Percentiles rank a stretch among this genome's conserved stretches.
Conservation (phyloP, 2,113 vertebrate species). For the Apteryx owenii region DNA sequence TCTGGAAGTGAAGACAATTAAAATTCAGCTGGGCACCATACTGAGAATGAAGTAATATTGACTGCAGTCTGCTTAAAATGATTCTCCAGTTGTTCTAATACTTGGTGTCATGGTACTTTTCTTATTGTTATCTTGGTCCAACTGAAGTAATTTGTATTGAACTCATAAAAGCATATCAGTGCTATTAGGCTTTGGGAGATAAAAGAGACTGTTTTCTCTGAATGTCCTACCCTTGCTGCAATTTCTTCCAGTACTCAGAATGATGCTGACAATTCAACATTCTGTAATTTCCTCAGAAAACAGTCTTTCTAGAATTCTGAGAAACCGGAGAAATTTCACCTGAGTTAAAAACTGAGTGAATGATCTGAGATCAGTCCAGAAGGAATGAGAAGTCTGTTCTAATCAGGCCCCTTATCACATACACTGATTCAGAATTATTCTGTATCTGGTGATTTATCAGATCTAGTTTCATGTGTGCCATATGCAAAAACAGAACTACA, state of each 20-base stretch:
- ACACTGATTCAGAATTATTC: not conserved
- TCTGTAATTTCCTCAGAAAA: not conserved
- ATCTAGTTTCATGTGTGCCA: not conserved
- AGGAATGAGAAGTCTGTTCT: not conserved
- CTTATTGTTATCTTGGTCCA: not conserved
- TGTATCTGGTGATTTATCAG: not conserved
- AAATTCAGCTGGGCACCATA: not conserved
- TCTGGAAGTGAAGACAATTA: not conserved
- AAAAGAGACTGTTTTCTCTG: not conserved
- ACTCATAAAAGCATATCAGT: not conserved
- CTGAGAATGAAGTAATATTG: not conserved
- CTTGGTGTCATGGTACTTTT: not conserved
- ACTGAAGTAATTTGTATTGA: not conserved
- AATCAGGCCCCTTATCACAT: fast-evolving
- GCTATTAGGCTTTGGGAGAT: not conserved
- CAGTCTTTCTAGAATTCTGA: not conserved
- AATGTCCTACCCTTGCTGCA: not conserved
- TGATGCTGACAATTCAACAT: not conserved
- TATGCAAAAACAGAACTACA: not conserved
- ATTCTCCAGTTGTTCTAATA: not conserved
- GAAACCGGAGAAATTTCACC: not conserved
- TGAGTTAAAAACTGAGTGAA: not conserved
- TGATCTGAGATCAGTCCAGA: not conserved
- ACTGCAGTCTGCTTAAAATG: not conserved
- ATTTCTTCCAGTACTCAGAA: not conserved